phyloP scores from a whole-genome alignment of 1,140 invertebrate species.

The Melitaea cinxia region DNA sequence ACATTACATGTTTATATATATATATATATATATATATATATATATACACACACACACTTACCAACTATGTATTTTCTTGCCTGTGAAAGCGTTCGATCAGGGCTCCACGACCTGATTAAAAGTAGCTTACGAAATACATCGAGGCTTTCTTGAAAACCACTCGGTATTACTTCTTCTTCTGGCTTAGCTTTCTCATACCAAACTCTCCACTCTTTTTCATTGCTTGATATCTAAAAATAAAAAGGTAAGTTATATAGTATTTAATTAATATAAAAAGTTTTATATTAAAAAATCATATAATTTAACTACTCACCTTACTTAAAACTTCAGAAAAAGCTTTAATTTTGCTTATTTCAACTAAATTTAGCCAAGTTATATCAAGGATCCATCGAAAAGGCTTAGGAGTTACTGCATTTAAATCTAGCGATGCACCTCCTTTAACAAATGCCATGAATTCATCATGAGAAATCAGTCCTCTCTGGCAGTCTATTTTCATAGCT shows the following conservation, averaged over 20 bases:
- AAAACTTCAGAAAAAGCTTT: conserved; percentile 91
- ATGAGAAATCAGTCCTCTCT: conserved; percentile 91
- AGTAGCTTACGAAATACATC: conserved; percentile 95
- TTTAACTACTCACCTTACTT: conserved; percentile 85
- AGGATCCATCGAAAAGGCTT: conserved; percentile 98
- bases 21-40: no score
- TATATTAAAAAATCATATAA: no score
- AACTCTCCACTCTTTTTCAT: conserved; percentile 94
- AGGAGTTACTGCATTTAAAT: conserved; percentile 94
- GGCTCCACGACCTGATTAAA: conserved; percentile 96
- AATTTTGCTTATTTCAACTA: conserved; percentile 96
- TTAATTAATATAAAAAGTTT: neutral
- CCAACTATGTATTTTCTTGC: conserved; percentile 94
- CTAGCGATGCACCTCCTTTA: conserved; percentile 97
- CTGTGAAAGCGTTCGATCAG: conserved; percentile 96
- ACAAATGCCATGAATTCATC: conserved; percentile 97
- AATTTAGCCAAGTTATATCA: conserved; percentile 97
- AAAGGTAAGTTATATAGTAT: neutral
- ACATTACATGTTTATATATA: no score
- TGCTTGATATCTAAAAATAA: conserved; percentile 86
- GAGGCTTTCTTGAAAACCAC: conserved; percentile 93
- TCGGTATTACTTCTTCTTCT: conserved; percentile 95
- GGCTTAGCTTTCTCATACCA: conserved; percentile 98
- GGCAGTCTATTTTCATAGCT: conserved; percentile 97
- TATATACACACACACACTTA: conserved; percentile 49